Evolutionary conservation across 2,888 invertebrate species (phyloP).

Genomic region (Halocaridina rubra): DNA sequence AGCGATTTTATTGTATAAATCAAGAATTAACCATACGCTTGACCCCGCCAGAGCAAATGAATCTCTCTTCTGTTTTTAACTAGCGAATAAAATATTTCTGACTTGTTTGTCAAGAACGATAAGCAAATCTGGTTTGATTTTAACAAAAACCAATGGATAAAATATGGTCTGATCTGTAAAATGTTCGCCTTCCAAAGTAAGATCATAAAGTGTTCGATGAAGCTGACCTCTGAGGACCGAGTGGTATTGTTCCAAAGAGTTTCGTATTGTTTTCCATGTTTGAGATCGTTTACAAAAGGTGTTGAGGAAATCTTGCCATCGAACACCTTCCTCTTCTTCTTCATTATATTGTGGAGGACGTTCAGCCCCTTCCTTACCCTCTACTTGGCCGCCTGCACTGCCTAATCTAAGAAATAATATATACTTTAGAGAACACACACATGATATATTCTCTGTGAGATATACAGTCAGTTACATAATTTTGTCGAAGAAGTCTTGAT

Average conservation of each 20-base stretch:
- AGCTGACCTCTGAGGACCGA: slow-evolving; percentile 33
- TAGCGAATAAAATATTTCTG: too few species aligned
- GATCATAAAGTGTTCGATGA: too few species aligned
- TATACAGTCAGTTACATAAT: not conserved
- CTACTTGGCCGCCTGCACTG: not conserved
- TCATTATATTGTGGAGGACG: slow-evolving; percentile 12
- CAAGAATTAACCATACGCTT: too few species aligned
- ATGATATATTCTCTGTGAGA: not conserved
- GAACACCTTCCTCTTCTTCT: slow-evolving; percentile 32
- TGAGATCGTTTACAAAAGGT: slow-evolving; percentile 28
- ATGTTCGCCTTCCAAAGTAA: too few species aligned
- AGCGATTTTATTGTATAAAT: too few species aligned
- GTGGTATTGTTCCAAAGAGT: slow-evolving; percentile 26
- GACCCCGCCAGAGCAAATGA: too few species aligned
- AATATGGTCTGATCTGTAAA: too few species aligned
- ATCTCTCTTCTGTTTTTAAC: too few species aligned
- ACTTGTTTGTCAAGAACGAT: too few species aligned
- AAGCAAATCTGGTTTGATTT: too few species aligned
- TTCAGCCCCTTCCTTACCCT: not conserved
- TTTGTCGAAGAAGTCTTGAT: not conserved
- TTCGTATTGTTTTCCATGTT: slow-evolving; percentile 23
- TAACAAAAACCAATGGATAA: too few species aligned
- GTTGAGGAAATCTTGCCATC: slow-evolving; percentile 35
- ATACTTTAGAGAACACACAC: not conserved
- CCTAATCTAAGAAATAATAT: not conserved